Evolutionary conservation across 2,113 vertebrate genomes (phyloP).

Genomic region (Herpetotheres cachinnans): DNA sequence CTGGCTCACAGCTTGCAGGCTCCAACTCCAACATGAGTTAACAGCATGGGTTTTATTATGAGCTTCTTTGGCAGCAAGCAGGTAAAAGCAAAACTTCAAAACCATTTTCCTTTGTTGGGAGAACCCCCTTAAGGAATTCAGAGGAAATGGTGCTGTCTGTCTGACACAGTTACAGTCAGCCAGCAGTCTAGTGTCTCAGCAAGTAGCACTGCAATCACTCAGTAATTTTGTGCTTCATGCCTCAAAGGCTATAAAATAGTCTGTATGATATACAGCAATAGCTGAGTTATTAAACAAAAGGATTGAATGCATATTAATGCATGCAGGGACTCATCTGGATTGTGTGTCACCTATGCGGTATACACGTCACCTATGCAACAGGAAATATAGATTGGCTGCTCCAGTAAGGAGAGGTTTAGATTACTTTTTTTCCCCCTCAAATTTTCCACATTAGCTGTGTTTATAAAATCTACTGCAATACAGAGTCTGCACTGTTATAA

Average conservation of each 20-base stretch:
- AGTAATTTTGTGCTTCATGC: not conserved
- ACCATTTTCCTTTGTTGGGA: slow-evolving; percentile 45
- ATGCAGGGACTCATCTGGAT: not conserved
- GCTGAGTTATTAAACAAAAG: not conserved
- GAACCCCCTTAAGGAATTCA: slow-evolving; percentile 38
- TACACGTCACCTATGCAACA: not conserved
- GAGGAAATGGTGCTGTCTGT: slow-evolving; percentile 19
- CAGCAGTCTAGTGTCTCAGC: not conserved
- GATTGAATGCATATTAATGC: not conserved
- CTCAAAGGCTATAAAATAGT: not conserved
- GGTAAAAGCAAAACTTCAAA: slow-evolving; percentile 47
- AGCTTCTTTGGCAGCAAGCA: slow-evolving; percentile 7
- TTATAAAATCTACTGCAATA: not conserved
- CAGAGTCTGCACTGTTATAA: not conserved
- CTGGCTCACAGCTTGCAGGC: not conserved
- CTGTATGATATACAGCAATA: not conserved
- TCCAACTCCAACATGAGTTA: not conserved
- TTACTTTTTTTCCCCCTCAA: not conserved
- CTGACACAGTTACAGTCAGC: slow-evolving; percentile 25
- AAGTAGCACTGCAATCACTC: not conserved
- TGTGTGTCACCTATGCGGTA: not conserved
- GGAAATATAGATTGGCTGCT: not conserved
- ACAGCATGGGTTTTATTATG: slow-evolving; percentile 37
- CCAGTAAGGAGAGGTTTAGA: not conserved
- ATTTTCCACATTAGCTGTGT: not conserved